A percentile compares a stretch with the other conserved stretches of the same genome.
Conservation (phyloP, 2,113 vertebrate genomes). For the Phaetusa simplex region DNA sequence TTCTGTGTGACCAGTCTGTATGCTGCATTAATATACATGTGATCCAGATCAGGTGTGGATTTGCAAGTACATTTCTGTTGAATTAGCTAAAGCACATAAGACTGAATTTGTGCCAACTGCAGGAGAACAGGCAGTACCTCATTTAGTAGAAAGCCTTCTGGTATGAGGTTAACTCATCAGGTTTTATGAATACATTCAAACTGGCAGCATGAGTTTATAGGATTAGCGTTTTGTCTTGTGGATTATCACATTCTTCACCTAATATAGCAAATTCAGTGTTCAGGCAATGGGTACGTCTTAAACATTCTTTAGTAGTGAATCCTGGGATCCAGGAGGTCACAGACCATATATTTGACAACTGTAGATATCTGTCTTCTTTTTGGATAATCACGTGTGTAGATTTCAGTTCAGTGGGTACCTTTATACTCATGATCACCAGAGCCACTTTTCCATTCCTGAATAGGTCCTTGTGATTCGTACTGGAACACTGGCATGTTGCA, state of each 20-base stretch:
- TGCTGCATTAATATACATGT: background rate
- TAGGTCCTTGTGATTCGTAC: background rate
- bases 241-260: background rate
- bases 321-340: background rate
- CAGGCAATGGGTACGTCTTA: background rate
- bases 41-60: conserved; percentile 29
- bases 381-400: background rate
- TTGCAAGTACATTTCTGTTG: background rate
- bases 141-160: conserved; percentile 28
- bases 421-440: background rate
- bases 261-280: background rate
- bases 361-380: background rate
- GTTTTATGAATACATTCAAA: background rate
- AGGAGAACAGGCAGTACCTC: conserved; percentile 2
- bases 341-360: background rate
- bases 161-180: background rate
- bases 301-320: background rate
- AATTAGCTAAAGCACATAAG: background rate
- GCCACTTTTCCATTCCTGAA: background rate
- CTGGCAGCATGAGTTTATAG: background rate
- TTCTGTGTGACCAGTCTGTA: background rate
- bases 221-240: background rate
- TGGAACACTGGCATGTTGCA: background rate
- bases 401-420: background rate
- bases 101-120: conserved; percentile 4